phyloP scores from a whole-genome alignment of 2,888 invertebrate species.

The Nomada ferruginata region DNA sequence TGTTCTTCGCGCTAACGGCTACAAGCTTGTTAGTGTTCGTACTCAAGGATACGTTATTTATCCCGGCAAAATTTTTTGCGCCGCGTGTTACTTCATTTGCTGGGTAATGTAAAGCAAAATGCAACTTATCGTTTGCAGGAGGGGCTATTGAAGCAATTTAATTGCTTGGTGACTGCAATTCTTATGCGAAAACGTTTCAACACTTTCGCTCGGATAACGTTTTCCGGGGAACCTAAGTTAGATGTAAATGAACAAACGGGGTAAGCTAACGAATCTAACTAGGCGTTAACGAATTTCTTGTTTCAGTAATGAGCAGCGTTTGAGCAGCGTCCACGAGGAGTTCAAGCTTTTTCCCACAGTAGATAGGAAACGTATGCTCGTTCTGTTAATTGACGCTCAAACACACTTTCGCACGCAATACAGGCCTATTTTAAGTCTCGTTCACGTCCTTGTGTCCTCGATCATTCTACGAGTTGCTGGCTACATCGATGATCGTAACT shows the following conservation, averaged over 20 bases:
- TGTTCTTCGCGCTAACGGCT: no score
- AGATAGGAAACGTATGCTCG: constrained; percentile 27
- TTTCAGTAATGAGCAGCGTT: neutral
- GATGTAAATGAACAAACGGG: neutral
- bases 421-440: neutral
- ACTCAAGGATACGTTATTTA: no score
- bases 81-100: no score
- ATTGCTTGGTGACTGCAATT: no score
- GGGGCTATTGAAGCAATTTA: no score
- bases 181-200: neutral
- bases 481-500: neutral
- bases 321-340: neutral
- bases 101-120: no score
- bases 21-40: neutral
- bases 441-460: constrained; percentile 15
- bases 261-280: neutral
- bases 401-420: constrained; percentile 42
- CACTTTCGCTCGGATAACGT: neutral
- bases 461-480: constrained; percentile 1
- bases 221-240: neutral
- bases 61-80: no score
- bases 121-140: no score
- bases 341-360: constrained; percentile 8
- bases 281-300: neutral
- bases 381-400: constrained; percentile 50